Conservation (phyloP, 2,888 invertebrate species). For the Tetragnatha montana region DNA sequence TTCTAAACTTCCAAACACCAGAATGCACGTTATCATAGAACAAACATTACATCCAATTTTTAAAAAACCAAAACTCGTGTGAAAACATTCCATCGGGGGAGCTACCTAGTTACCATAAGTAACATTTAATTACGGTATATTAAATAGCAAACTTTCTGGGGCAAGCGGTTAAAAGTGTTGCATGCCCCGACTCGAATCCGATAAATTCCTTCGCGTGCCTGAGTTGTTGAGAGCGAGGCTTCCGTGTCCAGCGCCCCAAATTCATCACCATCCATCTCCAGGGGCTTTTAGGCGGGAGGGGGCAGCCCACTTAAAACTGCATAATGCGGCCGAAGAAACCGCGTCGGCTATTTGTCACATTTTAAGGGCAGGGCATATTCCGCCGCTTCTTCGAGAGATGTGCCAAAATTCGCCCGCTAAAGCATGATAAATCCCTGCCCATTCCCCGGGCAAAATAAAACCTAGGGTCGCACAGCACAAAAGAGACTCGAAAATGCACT, state of each 20-base stretch:
- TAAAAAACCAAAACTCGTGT: no score
- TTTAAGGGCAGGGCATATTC: conserved; percentile 57
- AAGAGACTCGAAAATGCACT: not conserved
- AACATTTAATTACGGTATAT: no score
- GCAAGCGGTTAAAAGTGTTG: no score
- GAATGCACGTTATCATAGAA: no score
- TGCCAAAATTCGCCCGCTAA: conserved; percentile 60
- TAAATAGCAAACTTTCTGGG: no score
- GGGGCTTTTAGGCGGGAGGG: not conserved
- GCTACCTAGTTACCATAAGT: no score
- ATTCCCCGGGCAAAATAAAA: conserved; percentile 41
- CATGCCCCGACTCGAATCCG: not conserved
- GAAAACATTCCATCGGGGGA: no score
- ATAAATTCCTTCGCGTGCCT: not conserved
- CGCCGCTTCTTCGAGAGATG: conserved; percentile 56
- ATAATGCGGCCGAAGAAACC: conserved; percentile 29
- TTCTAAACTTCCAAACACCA: no score
- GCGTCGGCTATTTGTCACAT: conserved; percentile 50
- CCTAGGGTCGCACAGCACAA: not conserved
- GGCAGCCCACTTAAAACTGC: not conserved
- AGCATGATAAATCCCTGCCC: conserved; percentile 55
- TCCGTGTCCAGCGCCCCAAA: not conserved
- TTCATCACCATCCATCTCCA: not conserved
- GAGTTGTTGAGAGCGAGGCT: not conserved
- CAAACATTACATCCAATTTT: no score